Conservation (phyloP, 2,888 invertebrate species). For the Acrobasis repandana region DNA sequence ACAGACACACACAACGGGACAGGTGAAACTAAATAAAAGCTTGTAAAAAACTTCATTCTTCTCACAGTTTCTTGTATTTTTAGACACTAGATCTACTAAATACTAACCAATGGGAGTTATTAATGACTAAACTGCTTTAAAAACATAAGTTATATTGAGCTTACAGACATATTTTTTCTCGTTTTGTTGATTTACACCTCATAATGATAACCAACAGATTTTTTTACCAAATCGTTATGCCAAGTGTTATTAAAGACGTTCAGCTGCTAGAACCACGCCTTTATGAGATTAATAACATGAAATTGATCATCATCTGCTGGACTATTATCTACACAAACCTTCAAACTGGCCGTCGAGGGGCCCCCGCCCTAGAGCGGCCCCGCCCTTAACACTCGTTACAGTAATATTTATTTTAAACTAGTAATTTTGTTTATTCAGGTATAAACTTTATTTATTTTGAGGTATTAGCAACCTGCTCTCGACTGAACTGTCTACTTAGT, state of each 20-base stretch:
- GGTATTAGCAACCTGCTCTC: background rate
- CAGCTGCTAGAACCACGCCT: slow-evolving; percentile 16
- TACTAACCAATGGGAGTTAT: too few species aligned
- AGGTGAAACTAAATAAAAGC: too few species aligned
- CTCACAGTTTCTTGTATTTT: too few species aligned
- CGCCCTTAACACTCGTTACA: slow-evolving; percentile 6
- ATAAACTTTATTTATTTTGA: background rate
- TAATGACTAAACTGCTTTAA: too few species aligned
- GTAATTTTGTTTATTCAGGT: background rate
- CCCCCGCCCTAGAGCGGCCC: slow-evolving; percentile 5
- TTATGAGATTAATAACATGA: slow-evolving; percentile 10
- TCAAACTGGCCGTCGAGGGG: background rate
- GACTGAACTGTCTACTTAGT: too few species aligned
- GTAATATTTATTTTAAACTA: background rate
- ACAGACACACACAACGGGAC: too few species aligned
- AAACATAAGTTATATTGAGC: background rate
- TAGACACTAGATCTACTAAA: too few species aligned
- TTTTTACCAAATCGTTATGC: slow-evolving; percentile 13
- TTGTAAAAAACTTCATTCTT: too few species aligned
- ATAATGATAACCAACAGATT: slow-evolving; percentile 15
- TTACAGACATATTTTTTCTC: slow-evolving; percentile 5
- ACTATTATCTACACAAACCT: slow-evolving; percentile 8
- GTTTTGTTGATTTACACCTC: slow-evolving; percentile 19
- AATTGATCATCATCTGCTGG: background rate
- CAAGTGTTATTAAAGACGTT: slow-evolving; percentile 17